Conservation (phyloP, 2,888 invertebrate genomes). For the Perdita meconis region DNA sequence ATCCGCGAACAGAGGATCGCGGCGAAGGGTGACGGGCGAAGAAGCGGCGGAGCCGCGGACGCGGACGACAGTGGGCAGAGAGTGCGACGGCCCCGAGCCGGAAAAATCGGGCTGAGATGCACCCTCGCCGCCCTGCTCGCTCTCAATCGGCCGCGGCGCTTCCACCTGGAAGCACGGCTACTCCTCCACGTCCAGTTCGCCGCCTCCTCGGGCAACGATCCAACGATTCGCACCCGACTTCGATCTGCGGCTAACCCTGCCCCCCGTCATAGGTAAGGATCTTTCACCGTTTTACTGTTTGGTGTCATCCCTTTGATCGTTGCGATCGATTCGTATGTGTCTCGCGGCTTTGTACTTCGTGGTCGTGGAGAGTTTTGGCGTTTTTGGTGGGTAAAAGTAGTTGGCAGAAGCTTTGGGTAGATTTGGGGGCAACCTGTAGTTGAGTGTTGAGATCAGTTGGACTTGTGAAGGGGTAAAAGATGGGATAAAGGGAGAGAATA, state of each 20-base stretch:
- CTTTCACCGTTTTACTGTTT: neutral
- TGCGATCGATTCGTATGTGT: no score
- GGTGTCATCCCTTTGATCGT: no score
- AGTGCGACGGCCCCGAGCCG: constrained; percentile 80
- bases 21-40: constrained; percentile 65
- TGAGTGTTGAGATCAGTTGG: no score
- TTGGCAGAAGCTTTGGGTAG: no score
- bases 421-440: no score
- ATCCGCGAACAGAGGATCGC: constrained; percentile 75
- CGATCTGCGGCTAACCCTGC: neutral
- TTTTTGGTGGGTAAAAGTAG: no score
- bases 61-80: constrained; percentile 76
- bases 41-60: constrained; percentile 72
- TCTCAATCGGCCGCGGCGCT: constrained; percentile 80
- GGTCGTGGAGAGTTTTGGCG: neutral
- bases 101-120: constrained; percentile 78
- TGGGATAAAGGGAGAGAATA: no score
- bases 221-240: neutral
- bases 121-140: constrained; percentile 74
- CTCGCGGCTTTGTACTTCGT: neutral
- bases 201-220: constrained; percentile 64
- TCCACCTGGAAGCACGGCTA: constrained; percentile 77
- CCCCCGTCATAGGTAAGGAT: constrained; percentile 33
- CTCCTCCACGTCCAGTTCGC: constrained; percentile 51
- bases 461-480: no score